Evolutionary conservation across 2,888 invertebrate genomes (phyloP).

Genomic region (Trypoxylon attenuatum): DNA sequence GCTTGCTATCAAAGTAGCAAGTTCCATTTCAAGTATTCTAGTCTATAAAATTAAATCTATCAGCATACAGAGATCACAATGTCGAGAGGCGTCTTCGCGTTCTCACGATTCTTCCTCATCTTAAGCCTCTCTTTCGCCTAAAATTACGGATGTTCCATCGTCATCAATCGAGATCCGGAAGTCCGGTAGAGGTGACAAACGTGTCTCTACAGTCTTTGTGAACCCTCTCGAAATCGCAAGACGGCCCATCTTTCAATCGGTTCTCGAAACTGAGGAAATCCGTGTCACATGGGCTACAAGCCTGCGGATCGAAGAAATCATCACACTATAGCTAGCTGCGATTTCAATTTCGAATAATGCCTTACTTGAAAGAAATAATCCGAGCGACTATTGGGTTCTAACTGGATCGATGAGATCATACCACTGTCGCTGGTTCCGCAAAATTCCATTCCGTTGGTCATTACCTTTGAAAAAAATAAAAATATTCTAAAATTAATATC

Average conservation of each 20-base stretch:
- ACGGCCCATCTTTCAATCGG: slow-evolving; percentile 47
- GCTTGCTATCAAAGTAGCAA: too few relatives aligned
- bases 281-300: slow-evolving; percentile 56
- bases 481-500: too few relatives aligned
- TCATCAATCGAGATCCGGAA: slow-evolving; percentile 63
- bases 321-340: neutral
- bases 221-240: slow-evolving; percentile 48
- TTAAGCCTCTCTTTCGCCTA: too few relatives aligned
- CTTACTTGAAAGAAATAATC: slow-evolving; percentile 56
- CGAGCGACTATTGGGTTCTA: slow-evolving; percentile 27
- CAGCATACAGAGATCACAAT: too few relatives aligned
- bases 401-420: slow-evolving; percentile 40
- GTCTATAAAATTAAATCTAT: too few relatives aligned
- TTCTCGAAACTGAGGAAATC: slow-evolving; percentile 63
- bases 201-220: slow-evolving; percentile 52
- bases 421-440: slow-evolving; percentile 34
- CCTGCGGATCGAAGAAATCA: slow-evolving; percentile 35
- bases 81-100: neutral
- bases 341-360: slow-evolving; percentile 11
- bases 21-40: too few relatives aligned
- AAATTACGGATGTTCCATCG: too few relatives aligned
- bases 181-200: slow-evolving; percentile 47
- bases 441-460: slow-evolving; percentile 29
- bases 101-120: too few relatives aligned
- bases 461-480: too few relatives aligned